These are phyloP conservation scores for Aporophyla lueneburgensis DNA, from an alignment of 2,888 invertebrate species.

Conservation along the genomic window DNA sequence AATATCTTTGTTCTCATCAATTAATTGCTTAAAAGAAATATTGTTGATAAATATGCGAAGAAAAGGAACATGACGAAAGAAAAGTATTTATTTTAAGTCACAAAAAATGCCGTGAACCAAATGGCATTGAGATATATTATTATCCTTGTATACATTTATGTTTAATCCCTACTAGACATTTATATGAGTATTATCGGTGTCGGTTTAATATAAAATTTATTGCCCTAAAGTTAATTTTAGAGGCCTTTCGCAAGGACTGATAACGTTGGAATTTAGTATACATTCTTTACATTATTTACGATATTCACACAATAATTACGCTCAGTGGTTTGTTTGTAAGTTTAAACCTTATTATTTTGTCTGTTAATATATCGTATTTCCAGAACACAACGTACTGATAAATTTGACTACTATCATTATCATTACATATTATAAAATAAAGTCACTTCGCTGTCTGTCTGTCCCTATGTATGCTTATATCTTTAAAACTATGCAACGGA, in stretches of 20 bases:
- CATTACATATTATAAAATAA: too few species aligned
- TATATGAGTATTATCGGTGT: conserved; percentile 47
- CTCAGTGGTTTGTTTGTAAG: background rate
- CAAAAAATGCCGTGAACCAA: background rate
- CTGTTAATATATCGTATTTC: background rate
- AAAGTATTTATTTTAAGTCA: conserved; percentile 2
- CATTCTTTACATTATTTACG: too few species aligned
- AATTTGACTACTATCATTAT: background rate
- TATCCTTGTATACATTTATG: conserved; percentile 32
- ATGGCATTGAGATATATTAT: conserved; percentile 40
- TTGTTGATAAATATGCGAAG: background rate
- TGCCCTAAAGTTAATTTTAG: conserved; percentile 34
- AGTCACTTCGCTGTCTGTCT: too few species aligned
- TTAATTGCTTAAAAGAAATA: too few species aligned
- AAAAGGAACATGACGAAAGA: background rate
- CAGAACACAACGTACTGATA: background rate
- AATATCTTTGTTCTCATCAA: background rate
- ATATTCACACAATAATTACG: background rate
- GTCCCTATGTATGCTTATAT: too few species aligned
- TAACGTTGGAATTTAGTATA: conserved; percentile 32
- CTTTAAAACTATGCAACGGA: too few species aligned
- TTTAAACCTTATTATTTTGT: background rate
- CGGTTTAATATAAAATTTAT: conserved; percentile 43
- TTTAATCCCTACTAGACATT: conserved; percentile 43
- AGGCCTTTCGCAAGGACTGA: conserved; percentile 43